Percentiles rank a stretch among this genome's conserved stretches.
Evolutionary conservation across 2,797 vertebrate genomes (phyloP).

Genomic region (Pristis pectinata): DNA sequence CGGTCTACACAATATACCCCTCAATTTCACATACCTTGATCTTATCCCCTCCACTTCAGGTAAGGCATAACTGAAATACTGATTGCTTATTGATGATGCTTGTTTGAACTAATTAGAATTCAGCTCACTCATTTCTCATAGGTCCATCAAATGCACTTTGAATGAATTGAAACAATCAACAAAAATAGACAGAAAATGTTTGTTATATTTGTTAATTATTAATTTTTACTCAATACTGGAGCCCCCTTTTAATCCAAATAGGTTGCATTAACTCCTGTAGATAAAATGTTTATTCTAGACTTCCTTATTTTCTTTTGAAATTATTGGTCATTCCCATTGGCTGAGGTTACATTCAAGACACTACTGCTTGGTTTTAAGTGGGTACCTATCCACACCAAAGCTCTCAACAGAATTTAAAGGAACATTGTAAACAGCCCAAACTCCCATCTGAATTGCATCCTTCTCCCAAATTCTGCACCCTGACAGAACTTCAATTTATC

Average conservation of each 20-base stretch:
- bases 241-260: background rate
- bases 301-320: background rate
- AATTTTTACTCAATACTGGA: background rate
- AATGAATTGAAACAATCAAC: background rate
- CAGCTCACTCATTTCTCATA: background rate
- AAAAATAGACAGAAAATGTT: background rate
- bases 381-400: background rate
- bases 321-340: background rate
- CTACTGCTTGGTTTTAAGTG: background rate
- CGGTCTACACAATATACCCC: too few relatives aligned
- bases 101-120: background rate
- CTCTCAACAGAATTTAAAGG: background rate
- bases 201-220: background rate
- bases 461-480: background rate
- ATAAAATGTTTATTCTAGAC: background rate
- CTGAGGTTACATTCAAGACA: background rate
- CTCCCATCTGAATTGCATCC: background rate
- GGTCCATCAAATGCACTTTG: background rate
- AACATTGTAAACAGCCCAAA: background rate
- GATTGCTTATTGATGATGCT: too few relatives aligned
- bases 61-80: too few relatives aligned
- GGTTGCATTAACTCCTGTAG: background rate
- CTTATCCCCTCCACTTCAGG: too few relatives aligned
- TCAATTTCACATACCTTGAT: too few relatives aligned
- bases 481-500: background rate